Percentiles rank a stretch among this genome's conserved stretches.
phyloP scores from a whole-genome alignment of 2,888 invertebrate species.

The Cantharis lateralis region DNA sequence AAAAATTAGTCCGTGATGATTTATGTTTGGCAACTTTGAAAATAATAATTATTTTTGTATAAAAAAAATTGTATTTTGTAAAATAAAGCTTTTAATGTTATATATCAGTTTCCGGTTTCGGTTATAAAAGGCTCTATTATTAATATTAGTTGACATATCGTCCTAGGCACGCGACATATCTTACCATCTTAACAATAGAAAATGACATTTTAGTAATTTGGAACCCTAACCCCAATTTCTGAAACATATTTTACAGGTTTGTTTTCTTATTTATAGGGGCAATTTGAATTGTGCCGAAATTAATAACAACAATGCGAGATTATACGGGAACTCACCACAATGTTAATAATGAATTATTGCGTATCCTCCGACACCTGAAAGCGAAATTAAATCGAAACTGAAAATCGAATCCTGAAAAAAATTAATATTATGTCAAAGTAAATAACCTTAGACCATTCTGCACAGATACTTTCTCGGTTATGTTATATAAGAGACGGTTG shows the following conservation, averaged over 20 bases:
- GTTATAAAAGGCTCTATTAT: slow-evolving; percentile 28
- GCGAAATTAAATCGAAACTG: neutral
- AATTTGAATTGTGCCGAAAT: neutral
- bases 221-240: neutral
- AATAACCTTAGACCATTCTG: slow-evolving; percentile 31
- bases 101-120: slow-evolving; percentile 26
- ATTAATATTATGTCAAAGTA: slow-evolving; percentile 17
- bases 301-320: neutral
- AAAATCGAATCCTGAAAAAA: neutral
- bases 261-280: neutral
- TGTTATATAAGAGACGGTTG: slow-evolving; percentile 30
- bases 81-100: slow-evolving; percentile 26
- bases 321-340: neutral
- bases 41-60: neutral
- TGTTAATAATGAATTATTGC: neutral
- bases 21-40: neutral
- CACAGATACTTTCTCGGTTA: slow-evolving; percentile 23
- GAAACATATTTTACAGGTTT: neutral
- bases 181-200: slow-evolving; percentile 9
- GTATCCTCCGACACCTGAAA: neutral
- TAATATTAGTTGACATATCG: slow-evolving; percentile 26
- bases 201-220: slow-evolving; percentile 2
- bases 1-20: neutral
- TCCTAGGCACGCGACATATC: slow-evolving; percentile 18
- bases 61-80: slow-evolving; percentile 15